Evolutionary conservation across 2,888 invertebrate species (phyloP).

Genomic region (Atrina japonica): DNA sequence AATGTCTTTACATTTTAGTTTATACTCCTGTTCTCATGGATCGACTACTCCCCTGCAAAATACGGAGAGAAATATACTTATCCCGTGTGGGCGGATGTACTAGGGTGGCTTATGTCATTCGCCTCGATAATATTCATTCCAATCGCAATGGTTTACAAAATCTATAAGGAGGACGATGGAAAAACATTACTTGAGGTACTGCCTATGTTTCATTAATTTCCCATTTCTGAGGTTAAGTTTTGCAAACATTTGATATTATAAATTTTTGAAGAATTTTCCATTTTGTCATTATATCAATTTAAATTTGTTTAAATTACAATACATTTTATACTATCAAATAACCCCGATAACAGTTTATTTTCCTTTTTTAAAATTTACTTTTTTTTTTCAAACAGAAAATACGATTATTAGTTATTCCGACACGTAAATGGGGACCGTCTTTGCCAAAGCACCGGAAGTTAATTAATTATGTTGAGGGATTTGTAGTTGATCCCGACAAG

Average conservation of each 20-base stretch:
- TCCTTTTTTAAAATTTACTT: background rate
- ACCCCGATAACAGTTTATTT: too few species aligned
- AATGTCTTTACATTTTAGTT: conserved; percentile 83
- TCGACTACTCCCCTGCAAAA: conserved; percentile 71
- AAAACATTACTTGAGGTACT: conserved; percentile 52
- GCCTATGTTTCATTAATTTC: too few species aligned
- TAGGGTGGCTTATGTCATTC: conserved; percentile 77
- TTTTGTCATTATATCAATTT: too few species aligned
- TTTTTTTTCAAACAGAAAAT: conserved; percentile 57
- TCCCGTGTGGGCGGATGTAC: conserved; percentile 75
- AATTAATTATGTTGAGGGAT: conserved; percentile 67
- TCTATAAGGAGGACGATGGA: conserved; percentile 61
- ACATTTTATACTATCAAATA: too few species aligned
- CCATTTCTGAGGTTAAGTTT: too few species aligned
- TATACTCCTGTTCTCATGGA: conserved; percentile 77
- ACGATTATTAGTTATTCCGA: conserved; percentile 56
- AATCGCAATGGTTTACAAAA: conserved; percentile 63
- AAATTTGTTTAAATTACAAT: too few species aligned
- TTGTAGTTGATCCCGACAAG: conserved; percentile 64
- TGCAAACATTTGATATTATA: too few species aligned
- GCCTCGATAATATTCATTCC: conserved; percentile 72
- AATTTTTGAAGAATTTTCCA: too few species aligned
- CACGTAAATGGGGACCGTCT: conserved; percentile 72
- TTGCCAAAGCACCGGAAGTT: conserved; percentile 66
- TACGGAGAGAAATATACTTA: conserved; percentile 74